A percentile compares a stretch with the other conserved stretches of the same genome.
Evolutionary conservation across 2,113 vertebrate species (phyloP).

Genomic region (Anguilla rostrata): DNA sequence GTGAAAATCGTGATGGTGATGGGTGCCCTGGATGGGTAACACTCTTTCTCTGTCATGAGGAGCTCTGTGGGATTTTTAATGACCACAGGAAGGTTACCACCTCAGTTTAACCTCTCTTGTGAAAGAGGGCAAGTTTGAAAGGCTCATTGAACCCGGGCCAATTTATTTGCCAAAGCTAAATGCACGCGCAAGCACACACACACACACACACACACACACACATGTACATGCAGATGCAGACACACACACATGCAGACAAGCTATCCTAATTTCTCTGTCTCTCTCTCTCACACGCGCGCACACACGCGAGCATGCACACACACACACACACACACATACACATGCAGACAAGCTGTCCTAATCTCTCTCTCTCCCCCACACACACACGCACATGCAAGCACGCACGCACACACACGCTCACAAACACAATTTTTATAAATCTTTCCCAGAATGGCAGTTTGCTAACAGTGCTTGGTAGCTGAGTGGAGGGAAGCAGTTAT

Average conservation of each 20-base stretch:
- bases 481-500: neutral
- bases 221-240: neutral
- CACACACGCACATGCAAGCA: neutral
- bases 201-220: neutral
- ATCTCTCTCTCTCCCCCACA: too few species aligned
- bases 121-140: neutral
- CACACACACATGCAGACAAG: neutral
- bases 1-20: neutral
- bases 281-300: too few species aligned
- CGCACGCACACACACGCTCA: neutral
- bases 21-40: neutral
- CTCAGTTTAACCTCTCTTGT: neutral
- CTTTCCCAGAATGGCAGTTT: neutral
- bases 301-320: neutral
- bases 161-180: neutral
- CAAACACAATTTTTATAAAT: too few species aligned
- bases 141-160: neutral
- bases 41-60: neutral
- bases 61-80: neutral
- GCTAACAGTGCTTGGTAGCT: neutral
- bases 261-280: too few species aligned
- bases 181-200: neutral
- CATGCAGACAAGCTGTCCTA: neutral
- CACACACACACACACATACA: neutral
- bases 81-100: neutral